Evolutionary conservation across 2,888 invertebrate species (phyloP), one percentile per base, ranked within the genome.

Genomic region (Suillia variegata): DNA sequence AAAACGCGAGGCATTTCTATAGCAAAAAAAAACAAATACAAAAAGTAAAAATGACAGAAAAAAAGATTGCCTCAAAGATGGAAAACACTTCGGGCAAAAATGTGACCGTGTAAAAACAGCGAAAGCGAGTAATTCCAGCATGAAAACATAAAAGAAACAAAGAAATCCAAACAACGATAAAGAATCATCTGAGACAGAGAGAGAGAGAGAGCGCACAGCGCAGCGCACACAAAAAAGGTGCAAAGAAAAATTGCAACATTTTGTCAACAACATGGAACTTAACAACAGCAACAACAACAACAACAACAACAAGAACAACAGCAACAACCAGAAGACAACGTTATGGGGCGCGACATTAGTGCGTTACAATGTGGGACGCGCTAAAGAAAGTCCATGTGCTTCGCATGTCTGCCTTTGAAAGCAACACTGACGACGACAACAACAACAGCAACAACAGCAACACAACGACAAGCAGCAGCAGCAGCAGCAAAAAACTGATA

Each of bases 161-260:
- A 38, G 38, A 38, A n/a, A 38, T 13, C 12, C 12, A n/a, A 8
- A 38, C 38, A 38, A n/a, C 38, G 38, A 13, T n/a, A 38, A 38
- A n/a, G 31, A 5, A 31, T 5, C 31, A 24, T 13, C 1, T 21
- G 13, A 1, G 22, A 49, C n/a, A n/a, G n/a, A n/a, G n/a, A n/a
- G n/a, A n/a, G n/a, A n/a, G n/a, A n/a, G n/a, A n/a, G n/a, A n/a
- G n/a, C n/a, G n/a, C n/a, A n/a, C n/a, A n/a, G n/a, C n/a, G n/a
- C n/a, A n/a, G n/a, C n/a, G n/a, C n/a, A n/a, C n/a, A n/a, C n/a
- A n/a, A n/a, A n/a, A n/a, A n/a, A n/a, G n/a, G n/a, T n/a, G n/a
- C 31, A 49, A 18, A 33, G 42, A 26, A 26, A 52, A 58, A 48
- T 52, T 33, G 48, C 58, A 53, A 52, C 53, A 58, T 58, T 58